Evolutionary conservation across 2,113 vertebrate species (phyloP), one percentile per base, ranked within the genome.

Genomic region (Theristicus caerulescens): DNA sequence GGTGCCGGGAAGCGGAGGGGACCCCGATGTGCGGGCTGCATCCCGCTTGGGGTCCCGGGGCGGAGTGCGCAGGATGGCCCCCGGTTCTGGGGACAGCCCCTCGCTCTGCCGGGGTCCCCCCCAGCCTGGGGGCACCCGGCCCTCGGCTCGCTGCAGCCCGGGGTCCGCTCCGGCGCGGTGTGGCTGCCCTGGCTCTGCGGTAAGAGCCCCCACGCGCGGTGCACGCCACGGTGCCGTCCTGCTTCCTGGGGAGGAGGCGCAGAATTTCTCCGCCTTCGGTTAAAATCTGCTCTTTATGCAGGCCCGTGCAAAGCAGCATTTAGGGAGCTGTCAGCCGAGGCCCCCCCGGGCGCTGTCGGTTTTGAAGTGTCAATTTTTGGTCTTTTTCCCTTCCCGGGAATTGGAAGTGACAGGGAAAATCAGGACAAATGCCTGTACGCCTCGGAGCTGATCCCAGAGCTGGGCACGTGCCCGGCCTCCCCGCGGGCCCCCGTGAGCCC

Each of bases 1-100:
- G 6, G 36, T 11, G 46, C 44, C 7, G 0, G 22, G 77, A 46
- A 25, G 52, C 4, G 1, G 21, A 0, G 31, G 34, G 62, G 13
- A 5, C 22, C 22, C 36, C 9, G 2, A 5, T 12, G 69, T 16
- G 44, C 24, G 5, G 54, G 18, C 12, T 18, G 38, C 13, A 24
- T 36, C 69, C 36, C 0, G 1, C 55, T 38, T 26, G 49, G 32
- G 22, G 24, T 44, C 20, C 31, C 6, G 3, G 62, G 24, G 61
- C 18, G 8, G n/a, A 24, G 52, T 4, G 3, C 14, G 26, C 6
- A 9, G 62, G 62, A 1, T 44, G 7, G 9, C 22, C 38, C 71
- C 49, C 3, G 0, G 0, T 13, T 19, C n/a, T 12, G 9, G 61
- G 54, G 54, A 13, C 44, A 13, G 34, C 51, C 51, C 54, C 82